Conservation (phyloP, 2,113 vertebrate genomes). For the Acanthisitta chloris region DNA sequence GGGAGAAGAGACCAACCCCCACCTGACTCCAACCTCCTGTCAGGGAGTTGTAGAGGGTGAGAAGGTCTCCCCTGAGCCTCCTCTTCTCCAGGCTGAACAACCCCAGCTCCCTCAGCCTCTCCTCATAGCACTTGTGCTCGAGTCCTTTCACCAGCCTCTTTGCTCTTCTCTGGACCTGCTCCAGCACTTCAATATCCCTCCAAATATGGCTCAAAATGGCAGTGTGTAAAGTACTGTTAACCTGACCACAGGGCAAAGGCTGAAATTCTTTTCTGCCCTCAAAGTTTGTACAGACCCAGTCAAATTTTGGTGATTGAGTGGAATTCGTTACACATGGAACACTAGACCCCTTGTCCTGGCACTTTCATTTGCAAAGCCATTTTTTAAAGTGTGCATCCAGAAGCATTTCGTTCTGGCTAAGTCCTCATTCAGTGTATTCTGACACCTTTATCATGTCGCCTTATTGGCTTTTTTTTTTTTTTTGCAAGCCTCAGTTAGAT, state of each 20-base stretch:
- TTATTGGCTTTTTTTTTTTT: neutral
- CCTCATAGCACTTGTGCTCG: no score
- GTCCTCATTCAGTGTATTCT: neutral
- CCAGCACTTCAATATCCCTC: no score
- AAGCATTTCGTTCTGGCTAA: neutral
- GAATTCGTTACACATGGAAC: neutral
- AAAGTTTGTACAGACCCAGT: neutral
- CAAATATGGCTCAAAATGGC: neutral
- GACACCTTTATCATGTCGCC: neutral
- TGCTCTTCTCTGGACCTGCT: no score
- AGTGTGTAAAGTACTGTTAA: neutral
- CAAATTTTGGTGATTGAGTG: neutral
- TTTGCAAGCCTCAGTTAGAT: neutral
- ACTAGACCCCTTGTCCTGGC: neutral
- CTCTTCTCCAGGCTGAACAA: no score
- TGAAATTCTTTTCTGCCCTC: neutral
- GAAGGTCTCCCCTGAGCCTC: no score
- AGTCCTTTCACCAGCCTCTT: no score
- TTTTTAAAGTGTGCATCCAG: neutral
- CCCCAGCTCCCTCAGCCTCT: no score
- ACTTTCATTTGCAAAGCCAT: neutral
- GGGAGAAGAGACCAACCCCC: no score
- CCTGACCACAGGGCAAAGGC: neutral
- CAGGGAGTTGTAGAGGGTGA: no score
- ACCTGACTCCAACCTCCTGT: no score